Conservation (phyloP, 2,888 invertebrate genomes). For the Apoda limacodes region DNA sequence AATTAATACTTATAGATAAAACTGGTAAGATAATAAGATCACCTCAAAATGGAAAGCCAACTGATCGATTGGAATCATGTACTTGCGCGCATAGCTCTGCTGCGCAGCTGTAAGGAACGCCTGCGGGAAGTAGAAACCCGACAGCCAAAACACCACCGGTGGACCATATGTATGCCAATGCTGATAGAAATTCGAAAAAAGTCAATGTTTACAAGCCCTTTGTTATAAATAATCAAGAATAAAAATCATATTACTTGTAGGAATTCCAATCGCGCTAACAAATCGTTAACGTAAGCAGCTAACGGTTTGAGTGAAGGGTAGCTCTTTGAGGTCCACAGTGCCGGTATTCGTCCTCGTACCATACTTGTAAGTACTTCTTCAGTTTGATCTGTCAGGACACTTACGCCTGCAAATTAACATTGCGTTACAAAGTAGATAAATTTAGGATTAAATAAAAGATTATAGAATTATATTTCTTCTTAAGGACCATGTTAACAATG, state of each 20-base stretch:
- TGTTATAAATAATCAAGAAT: not conserved
- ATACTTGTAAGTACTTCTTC: constrained; percentile 89
- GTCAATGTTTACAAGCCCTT: constrained; percentile 15
- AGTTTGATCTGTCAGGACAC: constrained; percentile 86
- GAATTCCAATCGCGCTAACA: constrained; percentile 85
- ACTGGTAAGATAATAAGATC: no score
- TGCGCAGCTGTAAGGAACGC: constrained; percentile 94
- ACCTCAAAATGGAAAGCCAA: constrained; percentile 85
- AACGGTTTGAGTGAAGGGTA: constrained; percentile 94
- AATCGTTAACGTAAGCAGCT: constrained; percentile 87
- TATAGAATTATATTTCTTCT: not conserved
- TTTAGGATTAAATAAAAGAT: not conserved
- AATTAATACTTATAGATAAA: no score
- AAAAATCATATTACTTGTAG: constrained; percentile 79
- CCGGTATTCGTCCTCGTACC: constrained; percentile 84
- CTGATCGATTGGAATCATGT: constrained; percentile 91
- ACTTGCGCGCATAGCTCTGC: constrained; percentile 93
- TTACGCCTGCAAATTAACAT: constrained; percentile 79
- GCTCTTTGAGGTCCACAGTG: constrained; percentile 85
- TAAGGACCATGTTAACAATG: not conserved
- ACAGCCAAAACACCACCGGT: constrained; percentile 88
- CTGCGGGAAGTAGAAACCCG: constrained; percentile 96
- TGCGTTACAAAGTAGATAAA: not conserved
- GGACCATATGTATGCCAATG: constrained; percentile 87
- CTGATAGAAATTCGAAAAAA: constrained; percentile 37